Evolutionary conservation across 92 coral and sea anemone species (phyloP).

Genomic region (Zoanthus sansibaricus): DNA sequence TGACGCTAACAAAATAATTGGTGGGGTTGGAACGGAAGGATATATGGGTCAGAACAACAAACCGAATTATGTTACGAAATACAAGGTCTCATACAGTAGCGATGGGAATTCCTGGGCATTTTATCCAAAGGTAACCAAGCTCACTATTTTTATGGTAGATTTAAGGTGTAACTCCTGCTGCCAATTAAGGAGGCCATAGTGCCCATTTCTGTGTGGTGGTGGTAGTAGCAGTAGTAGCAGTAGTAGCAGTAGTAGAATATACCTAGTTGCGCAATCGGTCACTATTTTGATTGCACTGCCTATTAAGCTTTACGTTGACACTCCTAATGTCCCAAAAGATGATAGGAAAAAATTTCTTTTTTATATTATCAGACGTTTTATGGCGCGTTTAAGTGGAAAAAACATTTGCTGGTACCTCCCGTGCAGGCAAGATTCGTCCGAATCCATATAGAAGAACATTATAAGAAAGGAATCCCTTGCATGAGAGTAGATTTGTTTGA

Average conservation of each 20-base stretch:
- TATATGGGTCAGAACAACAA: constrained; percentile 1
- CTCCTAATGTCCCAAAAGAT: no score
- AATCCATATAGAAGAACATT: background rate
- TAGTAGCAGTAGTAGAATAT: no score
- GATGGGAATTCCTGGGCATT: constrained; percentile 20
- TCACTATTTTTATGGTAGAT: no score
- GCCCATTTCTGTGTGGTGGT: no score
- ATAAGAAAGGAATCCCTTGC: background rate
- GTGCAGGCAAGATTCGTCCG: background rate
- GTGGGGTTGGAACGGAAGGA: constrained; percentile 33
- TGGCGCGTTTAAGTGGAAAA: background rate
- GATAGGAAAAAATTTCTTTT: background rate
- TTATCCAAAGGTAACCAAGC: background rate
- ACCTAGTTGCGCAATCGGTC: no score
- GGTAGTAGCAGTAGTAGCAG: no score
- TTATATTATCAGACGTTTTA: background rate
- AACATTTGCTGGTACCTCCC: background rate
- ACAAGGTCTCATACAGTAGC: background rate
- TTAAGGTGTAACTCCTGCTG: background rate
- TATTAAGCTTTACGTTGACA: no score
- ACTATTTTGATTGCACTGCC: no score
- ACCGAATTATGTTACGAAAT: constrained; percentile 1
- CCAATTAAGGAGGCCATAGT: no score
- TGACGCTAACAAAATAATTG: background rate
- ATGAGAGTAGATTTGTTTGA: constrained; percentile 25